Evolutionary conservation across 1,140 invertebrate species (phyloP).

Genomic region (honey bee (Apis mellifera)): DNA sequence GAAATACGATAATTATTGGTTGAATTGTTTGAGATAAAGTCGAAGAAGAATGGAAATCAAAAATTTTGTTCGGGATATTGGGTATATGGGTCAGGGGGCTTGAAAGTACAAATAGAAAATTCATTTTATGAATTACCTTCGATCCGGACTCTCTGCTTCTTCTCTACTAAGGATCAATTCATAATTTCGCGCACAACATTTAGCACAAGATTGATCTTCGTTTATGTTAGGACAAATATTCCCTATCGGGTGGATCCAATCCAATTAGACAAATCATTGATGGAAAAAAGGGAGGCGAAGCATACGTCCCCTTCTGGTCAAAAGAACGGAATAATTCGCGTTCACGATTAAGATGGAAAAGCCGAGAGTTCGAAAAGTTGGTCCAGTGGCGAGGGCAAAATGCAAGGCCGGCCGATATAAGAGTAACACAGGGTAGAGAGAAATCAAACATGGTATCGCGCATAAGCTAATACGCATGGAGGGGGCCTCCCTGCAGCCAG

Average conservation of each 20-base stretch:
- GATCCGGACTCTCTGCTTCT: not conserved
- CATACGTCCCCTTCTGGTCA: not conserved
- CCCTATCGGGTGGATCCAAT: not conserved
- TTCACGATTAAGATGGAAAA: not conserved
- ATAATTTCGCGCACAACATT: not conserved
- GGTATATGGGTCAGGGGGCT: no score
- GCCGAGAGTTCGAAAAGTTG: not conserved
- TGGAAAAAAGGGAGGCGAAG: not conserved
- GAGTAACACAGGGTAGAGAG: slow-evolving; percentile 12
- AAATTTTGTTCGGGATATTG: no score
- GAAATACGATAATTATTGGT: no score
- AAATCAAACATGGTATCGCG: slow-evolving; percentile 35
- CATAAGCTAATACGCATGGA: slow-evolving; percentile 49
- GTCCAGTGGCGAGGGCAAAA: not conserved
- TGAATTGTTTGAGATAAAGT: no score
- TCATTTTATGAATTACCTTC: no score
- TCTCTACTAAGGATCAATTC: not conserved
- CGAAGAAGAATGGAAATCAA: no score
- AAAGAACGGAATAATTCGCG: slow-evolving; percentile 7
- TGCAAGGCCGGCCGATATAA: not conserved
- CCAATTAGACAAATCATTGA: slow-evolving; percentile 2
- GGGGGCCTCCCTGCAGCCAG: slow-evolving; percentile 68
- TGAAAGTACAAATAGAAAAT: no score
- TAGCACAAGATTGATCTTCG: not conserved
- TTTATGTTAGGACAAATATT: not conserved